Evolutionary conservation across 1,140 invertebrate genomes (phyloP), one percentile per base, ranked within the genome.

Genomic region (Theocolax elegans): DNA sequence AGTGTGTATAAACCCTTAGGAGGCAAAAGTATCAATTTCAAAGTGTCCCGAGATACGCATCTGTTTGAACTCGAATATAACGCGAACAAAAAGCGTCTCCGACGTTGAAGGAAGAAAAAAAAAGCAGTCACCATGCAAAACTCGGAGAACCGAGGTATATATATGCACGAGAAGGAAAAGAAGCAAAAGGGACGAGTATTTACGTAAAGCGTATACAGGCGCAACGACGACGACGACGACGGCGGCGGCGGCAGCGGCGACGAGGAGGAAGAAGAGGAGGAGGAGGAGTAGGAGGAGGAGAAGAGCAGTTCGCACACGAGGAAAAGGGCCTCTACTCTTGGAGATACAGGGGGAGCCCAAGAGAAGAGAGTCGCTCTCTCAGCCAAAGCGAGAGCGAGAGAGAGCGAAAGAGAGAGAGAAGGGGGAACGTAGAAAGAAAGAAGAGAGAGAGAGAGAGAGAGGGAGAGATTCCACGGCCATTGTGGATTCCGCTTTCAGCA

Each of bases 381-480:
- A 35, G 27, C 12, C 10, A 23, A 4, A 10, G 15, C 7, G 29
- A 54, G 27, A 54, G 13, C 1, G 19, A 53, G n/a, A 21, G 21
- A 27, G 49, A 53, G 23, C 25, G 21, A 53, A 15, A 27, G 49
- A 25, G 23, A 12, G 9, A 23, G 10, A 54, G 51, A 54, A 35
- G 17, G 13, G n/a, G 12, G 29, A 51, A 42, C n/a, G 31, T 35
- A 38, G 10, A 38, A n/a, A 1, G 27, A 1, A 56, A 29, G 17
- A 2, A 38, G 17, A n/a, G 15, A 62, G 17, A 48, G 9, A 10
- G 8, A 29, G 38, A 67, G 10, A 58, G 17, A 31, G 42, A 51
- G n/a, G 25, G 12, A 21, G n/a, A 56, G 38, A 63, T 62, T 64
- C 46, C 58, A 62, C 35, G 38, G 48, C 67, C 58, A 69, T 69